Evolutionary conservation across 2,797 vertebrate genomes (phyloP).

Genomic region (Pseudomugil tenellus): DNA sequence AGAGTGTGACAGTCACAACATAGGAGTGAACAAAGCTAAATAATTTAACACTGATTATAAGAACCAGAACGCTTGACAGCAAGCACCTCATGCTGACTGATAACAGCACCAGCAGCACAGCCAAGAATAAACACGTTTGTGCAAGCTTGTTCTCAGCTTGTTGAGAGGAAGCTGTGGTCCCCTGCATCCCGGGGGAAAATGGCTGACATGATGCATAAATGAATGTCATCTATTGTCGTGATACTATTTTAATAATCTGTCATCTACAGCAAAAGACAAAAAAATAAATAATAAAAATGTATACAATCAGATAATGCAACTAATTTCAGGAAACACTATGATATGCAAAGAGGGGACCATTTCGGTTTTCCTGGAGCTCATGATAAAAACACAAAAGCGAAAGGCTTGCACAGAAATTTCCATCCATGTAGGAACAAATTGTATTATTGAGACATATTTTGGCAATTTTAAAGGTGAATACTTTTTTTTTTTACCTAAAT

Average conservation of each 20-base stretch:
- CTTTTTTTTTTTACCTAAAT: too few relatives aligned
- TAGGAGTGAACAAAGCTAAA: not conserved
- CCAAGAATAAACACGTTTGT: not conserved
- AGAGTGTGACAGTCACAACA: too few relatives aligned
- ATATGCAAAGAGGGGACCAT: not conserved
- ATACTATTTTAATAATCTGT: not conserved
- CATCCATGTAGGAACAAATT: not conserved
- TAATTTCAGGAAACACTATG: not conserved
- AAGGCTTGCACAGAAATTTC: not conserved
- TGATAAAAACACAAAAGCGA: not conserved
- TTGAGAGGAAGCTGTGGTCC: not conserved
- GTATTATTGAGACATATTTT: too few relatives aligned
- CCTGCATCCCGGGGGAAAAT: not conserved
- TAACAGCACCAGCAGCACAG: not conserved
- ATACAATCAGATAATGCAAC: not conserved
- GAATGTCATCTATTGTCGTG: not conserved
- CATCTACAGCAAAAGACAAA: not conserved
- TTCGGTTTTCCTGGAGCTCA: too few relatives aligned
- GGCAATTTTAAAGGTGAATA: too few relatives aligned
- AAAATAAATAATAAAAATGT: not conserved
- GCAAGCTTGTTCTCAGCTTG: slow-evolving; percentile 1
- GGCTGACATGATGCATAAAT: not conserved
- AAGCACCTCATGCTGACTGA: not conserved
- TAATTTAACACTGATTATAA: not conserved
- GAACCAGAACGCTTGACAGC: not conserved